Percentiles rank a stretch among this genome's conserved stretches.
phyloP scores from a whole-genome alignment of 2,888 invertebrate genomes.

The Drosophila planitibia region DNA sequence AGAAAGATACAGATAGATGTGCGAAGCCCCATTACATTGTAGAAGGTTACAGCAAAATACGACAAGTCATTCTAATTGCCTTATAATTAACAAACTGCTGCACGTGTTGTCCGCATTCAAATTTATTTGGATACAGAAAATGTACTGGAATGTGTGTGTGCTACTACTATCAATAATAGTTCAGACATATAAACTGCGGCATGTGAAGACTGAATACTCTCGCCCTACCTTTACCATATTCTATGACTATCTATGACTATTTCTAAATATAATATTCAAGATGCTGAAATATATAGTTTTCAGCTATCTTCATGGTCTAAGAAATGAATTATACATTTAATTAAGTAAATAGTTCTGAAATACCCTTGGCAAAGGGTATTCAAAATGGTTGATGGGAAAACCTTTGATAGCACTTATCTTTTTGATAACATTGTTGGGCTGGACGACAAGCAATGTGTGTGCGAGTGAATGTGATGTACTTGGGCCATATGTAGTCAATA shows the following conservation, averaged over 20 bases:
- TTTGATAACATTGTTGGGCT: conserved; percentile 35
- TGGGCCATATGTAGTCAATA: conserved; percentile 25
- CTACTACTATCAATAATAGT: neutral
- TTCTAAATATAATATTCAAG: neutral
- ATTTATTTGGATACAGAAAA: neutral
- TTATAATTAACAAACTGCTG: conserved; percentile 13
- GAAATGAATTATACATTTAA: neutral
- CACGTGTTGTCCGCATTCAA: conserved; percentile 15
- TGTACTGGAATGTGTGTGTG: neutral
- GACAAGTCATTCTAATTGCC: conserved; percentile 43
- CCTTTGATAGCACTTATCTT: conserved; percentile 53
- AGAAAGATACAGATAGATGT: conserved; percentile 7
- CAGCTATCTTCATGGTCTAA: neutral
- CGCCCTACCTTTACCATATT: neutral
- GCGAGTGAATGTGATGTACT: neutral
- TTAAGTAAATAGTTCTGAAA: neutral
- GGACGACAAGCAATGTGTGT: neutral
- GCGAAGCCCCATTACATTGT: conserved; percentile 14
- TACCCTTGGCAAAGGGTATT: neutral
- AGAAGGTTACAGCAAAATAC: conserved; percentile 10
- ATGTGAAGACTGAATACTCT: neutral
- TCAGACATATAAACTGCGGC: neutral
- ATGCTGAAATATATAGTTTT: neutral
- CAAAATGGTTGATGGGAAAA: conserved; percentile 45
- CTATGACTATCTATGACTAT: neutral